A percentile compares a stretch with the other conserved stretches of the same genome.
phyloP scores from a whole-genome alignment of 2,113 vertebrate species.

The Cinclus cinclus region DNA sequence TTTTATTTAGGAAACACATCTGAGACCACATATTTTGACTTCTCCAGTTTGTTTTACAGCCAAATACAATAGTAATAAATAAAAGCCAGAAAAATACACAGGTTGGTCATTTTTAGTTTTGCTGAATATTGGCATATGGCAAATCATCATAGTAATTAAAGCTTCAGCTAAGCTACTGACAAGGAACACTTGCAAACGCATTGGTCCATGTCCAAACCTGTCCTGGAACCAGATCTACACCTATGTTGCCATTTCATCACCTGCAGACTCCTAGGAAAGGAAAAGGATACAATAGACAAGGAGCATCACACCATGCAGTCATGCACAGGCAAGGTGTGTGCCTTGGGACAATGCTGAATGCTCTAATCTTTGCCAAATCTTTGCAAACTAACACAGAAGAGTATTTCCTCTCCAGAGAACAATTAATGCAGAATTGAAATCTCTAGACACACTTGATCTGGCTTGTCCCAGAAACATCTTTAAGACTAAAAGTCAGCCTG shows the following conservation, averaged over 20 bases:
- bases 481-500: not conserved
- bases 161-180: not conserved
- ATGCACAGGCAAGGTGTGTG: not conserved
- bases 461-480: not conserved
- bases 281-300: not conserved
- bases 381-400: not conserved
- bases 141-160: not conserved
- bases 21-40: not conserved
- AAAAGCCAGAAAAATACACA: not conserved
- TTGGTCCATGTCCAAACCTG: not conserved
- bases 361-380: not conserved
- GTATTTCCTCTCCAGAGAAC: not conserved
- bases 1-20: not conserved
- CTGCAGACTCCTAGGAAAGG: not conserved
- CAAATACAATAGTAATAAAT: not conserved
- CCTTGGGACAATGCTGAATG: not conserved
- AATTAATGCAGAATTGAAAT: not conserved
- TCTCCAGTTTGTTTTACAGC: not conserved
- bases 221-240: not conserved
- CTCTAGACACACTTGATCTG: not conserved
- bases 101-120: not conserved
- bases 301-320: too few species aligned
- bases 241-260: not conserved
- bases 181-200: not conserved
- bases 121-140: not conserved